These are phyloP conservation scores for Andrena minutula DNA, from an alignment of 2,888 invertebrate species.

Conservation along the genomic window DNA sequence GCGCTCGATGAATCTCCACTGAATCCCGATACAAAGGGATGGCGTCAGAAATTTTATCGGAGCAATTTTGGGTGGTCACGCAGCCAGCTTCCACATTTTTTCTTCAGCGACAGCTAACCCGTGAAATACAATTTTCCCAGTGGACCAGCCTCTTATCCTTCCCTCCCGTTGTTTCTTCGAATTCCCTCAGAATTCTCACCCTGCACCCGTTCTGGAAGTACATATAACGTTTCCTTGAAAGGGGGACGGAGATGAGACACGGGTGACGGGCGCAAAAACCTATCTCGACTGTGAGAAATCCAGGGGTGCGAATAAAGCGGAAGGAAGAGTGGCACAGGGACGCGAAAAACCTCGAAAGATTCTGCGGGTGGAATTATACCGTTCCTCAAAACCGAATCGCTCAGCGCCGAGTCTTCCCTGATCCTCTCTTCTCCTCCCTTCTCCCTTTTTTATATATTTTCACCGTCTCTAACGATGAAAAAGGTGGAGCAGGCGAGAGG, in stretches of 20 bases:
- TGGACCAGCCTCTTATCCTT: background rate
- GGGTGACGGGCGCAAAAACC: slow-evolving; percentile 6
- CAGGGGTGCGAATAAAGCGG: slow-evolving; percentile 40
- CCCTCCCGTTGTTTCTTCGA: background rate
- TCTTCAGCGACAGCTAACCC: background rate
- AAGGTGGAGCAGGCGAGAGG: background rate
- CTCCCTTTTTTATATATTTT: background rate
- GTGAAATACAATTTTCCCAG: background rate
- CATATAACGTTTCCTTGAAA: slow-evolving; percentile 16
- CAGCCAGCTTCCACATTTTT: background rate
- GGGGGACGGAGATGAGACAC: slow-evolving; percentile 3
- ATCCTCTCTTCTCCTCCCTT: background rate
- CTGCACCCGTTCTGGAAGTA: slow-evolving; percentile 5
- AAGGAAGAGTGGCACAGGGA: slow-evolving; percentile 11
- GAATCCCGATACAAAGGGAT: slow-evolving; percentile 13
- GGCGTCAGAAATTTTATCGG: slow-evolving; percentile 38
- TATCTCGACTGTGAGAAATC: slow-evolving; percentile 22
- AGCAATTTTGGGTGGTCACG: slow-evolving; percentile 10
- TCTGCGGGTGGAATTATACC: slow-evolving; percentile 37
- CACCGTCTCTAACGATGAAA: too few relatives aligned
- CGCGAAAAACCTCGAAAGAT: slow-evolving; percentile 11
- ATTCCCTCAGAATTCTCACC: slow-evolving; percentile 33
- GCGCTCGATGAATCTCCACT: slow-evolving; percentile 30
- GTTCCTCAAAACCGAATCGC: slow-evolving; percentile 31
- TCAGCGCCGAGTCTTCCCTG: slow-evolving; percentile 13